Percentiles rank a stretch among this genome's conserved stretches.
Evolutionary conservation across 2,113 vertebrate genomes (phyloP).

Genomic region (Megaleporinus macrocephalus): DNA sequence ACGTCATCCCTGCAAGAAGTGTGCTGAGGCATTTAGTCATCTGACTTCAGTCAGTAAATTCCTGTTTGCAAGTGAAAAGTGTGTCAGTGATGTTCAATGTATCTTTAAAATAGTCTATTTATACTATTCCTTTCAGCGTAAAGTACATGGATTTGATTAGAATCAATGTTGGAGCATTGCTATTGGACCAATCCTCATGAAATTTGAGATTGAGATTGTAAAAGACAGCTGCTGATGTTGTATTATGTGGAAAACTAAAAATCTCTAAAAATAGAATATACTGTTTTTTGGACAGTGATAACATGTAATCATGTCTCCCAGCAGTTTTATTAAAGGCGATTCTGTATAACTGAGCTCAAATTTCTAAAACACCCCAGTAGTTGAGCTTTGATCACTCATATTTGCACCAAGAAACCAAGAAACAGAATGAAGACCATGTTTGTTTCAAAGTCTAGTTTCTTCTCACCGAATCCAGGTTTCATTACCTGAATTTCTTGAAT

Average conservation of each 20-base stretch:
- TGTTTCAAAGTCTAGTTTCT: neutral
- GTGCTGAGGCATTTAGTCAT: neutral
- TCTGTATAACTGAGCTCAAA: conserved; percentile 9
- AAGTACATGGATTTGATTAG: too few species aligned
- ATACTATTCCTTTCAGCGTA: too few species aligned
- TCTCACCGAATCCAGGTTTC: neutral
- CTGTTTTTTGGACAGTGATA: too few species aligned
- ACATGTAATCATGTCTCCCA: neutral
- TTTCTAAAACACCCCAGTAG: neutral
- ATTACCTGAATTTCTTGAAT: neutral
- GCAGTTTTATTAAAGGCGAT: neutral
- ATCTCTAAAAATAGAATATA: too few species aligned
- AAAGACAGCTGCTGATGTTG: too few species aligned
- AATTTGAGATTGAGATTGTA: too few species aligned
- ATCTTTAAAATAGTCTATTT: too few species aligned
- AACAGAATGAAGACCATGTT: neutral
- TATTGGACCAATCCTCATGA: too few species aligned
- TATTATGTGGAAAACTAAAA: too few species aligned
- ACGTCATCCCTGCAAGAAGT: too few species aligned
- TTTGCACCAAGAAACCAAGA: neutral
- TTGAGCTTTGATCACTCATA: too few species aligned
- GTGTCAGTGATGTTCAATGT: conserved; percentile 3
- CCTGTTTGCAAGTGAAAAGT: neutral
- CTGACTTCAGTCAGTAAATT: neutral
- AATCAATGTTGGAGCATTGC: too few species aligned